Base-by-base conservation (phyloP, 2,888 invertebrate species). In the Limenitis camilla region DNA sequence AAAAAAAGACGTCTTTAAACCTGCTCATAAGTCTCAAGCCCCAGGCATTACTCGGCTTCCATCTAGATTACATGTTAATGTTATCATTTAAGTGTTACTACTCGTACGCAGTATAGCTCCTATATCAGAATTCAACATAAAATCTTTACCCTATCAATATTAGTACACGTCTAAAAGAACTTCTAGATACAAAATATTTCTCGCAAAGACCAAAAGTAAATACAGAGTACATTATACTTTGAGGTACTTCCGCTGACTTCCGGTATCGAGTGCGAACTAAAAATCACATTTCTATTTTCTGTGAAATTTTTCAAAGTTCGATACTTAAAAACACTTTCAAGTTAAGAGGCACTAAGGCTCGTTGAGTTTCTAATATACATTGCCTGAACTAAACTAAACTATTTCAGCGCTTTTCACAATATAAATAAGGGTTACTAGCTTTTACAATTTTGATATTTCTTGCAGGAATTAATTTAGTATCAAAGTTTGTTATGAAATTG, bases 311-410 rank as follows among this genome's bases (percentile, higher is more conserved):
- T 36, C 47, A 50, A 53, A 50, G 41, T 52, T 45, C 39, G 38
- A 49, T 46, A 52, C 52, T 49, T 56, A 51, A 30, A 53, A 50
- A 53, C 39, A 50, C 44, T 53, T 53, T 53, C 38, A 44, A 48
- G 42, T 53, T 30, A 40, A 51, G 53, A 50, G 44, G 44, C 41
- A 45, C 43, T 40, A 40, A 38, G 40, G 40, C 51, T 43, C 28
- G 39, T 52, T 40, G 44, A 44, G 32, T 41, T 56, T 46, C 42
- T 44, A 52, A 52, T 42, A 33, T 33, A 33, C 38, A 39, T 32
- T 30, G 9, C 31, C 7, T 19, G 32, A 28, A 6, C 28, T 29
- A 38, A 33, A 28, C 28, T 35, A 19, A 28, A 28, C 33, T 11
- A 50, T 40, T 42, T 39, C 32, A 42, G 41, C 33, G n/a, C 39